These are phyloP conservation scores for Acanthiza pusilla DNA, from an alignment of 2,797 vertebrate genomes.

Conservation along the genomic window DNA sequence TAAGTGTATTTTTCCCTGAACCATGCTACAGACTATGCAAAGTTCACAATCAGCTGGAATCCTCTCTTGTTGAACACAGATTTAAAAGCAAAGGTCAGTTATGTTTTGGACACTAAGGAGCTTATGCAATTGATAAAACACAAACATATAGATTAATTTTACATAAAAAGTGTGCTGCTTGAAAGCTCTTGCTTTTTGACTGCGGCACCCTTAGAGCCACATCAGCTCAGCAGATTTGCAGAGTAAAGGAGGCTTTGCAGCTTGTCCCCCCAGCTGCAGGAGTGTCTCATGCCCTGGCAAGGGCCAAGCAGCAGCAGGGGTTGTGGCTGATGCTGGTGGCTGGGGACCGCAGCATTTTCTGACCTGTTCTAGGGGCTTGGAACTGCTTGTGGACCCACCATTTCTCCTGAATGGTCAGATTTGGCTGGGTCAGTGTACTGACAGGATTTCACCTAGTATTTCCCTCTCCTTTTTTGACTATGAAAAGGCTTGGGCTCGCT, in stretches of 20 bases:
- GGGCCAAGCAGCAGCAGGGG: neutral
- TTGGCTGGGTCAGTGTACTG: neutral
- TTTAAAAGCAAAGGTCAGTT: slow-evolving; percentile 33
- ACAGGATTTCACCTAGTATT: neutral
- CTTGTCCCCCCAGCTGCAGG: neutral
- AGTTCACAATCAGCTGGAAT: neutral
- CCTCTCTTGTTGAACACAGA: neutral
- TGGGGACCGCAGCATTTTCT: rapidly evolving
- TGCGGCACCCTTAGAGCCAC: neutral
- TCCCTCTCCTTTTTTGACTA: neutral
- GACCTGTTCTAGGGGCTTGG: neutral
- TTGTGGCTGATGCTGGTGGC: neutral
- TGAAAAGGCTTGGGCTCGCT: neutral
- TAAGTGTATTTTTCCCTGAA: neutral
- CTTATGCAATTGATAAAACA: neutral
- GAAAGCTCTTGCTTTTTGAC: neutral
- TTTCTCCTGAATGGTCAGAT: neutral
- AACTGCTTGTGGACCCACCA: neutral
- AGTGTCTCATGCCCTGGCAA: rapidly evolving
- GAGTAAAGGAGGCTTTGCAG: neutral
- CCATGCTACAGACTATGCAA: neutral
- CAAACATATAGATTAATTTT: neutral
- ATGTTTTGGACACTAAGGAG: neutral
- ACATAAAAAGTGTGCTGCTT: neutral
- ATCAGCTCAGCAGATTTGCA: neutral